phyloP scores from a whole-genome alignment of 2,113 vertebrate species.

The Sarotherodon lohbergeri region DNA sequence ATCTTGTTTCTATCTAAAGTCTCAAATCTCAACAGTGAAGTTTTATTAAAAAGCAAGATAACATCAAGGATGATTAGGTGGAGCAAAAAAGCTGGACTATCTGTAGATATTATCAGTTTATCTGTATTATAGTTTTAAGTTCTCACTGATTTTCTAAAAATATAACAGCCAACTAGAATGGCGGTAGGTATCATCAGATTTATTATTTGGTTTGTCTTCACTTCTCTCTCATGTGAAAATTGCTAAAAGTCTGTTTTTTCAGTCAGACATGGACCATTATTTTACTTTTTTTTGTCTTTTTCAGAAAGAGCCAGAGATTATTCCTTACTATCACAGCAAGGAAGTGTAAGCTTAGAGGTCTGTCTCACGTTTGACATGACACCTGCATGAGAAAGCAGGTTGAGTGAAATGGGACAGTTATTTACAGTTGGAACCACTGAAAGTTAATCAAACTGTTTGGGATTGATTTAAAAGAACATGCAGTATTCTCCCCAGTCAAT shows the following conservation, averaged over 20 bases:
- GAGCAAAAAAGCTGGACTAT: not conserved
- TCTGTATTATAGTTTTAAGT: not conserved
- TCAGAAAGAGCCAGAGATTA: not conserved
- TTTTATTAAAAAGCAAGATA: slow-evolving; percentile 8
- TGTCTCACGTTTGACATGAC: not conserved
- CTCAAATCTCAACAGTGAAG: slow-evolving; percentile 11
- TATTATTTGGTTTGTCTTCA: not conserved
- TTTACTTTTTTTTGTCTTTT: not conserved
- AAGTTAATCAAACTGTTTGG: not conserved
- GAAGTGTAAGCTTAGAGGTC: not conserved
- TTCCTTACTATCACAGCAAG: not conserved
- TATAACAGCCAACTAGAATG: not conserved
- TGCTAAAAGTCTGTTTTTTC: not conserved
- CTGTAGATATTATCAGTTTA: not conserved
- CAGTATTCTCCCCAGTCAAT: not conserved
- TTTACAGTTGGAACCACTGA: not conserved
- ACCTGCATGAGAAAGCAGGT: not conserved
- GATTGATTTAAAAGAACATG: not conserved
- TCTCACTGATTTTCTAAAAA: accelerated
- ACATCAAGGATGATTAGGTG: not conserved
- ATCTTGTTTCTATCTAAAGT: slow-evolving; percentile 3
- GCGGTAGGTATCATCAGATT: not conserved
- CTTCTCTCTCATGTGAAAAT: not conserved
- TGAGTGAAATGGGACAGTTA: not conserved
- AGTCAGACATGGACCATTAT: not conserved